Base-by-base conservation (phyloP, 2,797 vertebrate species). In the Pyrocephalus nanus region DNA sequence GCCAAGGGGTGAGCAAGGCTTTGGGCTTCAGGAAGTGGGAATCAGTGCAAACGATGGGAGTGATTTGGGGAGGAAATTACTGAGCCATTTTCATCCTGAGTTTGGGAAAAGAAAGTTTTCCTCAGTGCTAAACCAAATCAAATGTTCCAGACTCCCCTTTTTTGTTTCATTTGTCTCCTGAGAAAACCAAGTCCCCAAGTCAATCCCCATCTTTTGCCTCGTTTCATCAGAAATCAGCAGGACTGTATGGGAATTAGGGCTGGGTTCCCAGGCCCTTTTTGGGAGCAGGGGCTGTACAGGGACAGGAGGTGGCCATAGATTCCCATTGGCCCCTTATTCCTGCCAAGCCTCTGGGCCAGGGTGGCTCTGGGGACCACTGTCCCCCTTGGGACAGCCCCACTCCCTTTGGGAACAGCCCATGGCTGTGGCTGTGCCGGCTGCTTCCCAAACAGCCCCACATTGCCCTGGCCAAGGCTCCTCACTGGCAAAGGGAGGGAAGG, bases 291-390 rank as follows among this genome's bases (percentile, higher is more conserved):
- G 23, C 6, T 22, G 22, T n/a, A 25, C 0, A 1, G 40, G 45
- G 0, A 1, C 23, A 32, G 61, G 23, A 78, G 20, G 16, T 1
- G 0, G 11, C 30, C 27, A 74, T 45, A 38, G 25, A 19, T 61
- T 61, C 62, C n/a, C 12, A 3, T 38, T 65, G 69, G 20, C 12
- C 36, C 27, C 25, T 62, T 58, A 25, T 22, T 30, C 51, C 47
- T 2, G 1, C 34, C 16, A 53, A 73, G 40, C 51, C 19, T 12
- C n/a, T 36, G 43, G 25, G 53, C n/a, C 57, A 70, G 47, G 14
- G 11, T 1, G 5, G 32, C 23, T 45, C 11, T 62, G 80, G 61
- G 32, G 58, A 50, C 9, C 3, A 0, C 40, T 30, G 40, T 29
- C 29, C 43, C 26, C 32, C 53, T 11, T 9, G 36, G 74, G 32